Percentiles rank a stretch among this genome's conserved stretches.
Evolutionary conservation across 64 coral and sea anemone genomes (phyloP).

Genomic region (Montipora cactus): DNA sequence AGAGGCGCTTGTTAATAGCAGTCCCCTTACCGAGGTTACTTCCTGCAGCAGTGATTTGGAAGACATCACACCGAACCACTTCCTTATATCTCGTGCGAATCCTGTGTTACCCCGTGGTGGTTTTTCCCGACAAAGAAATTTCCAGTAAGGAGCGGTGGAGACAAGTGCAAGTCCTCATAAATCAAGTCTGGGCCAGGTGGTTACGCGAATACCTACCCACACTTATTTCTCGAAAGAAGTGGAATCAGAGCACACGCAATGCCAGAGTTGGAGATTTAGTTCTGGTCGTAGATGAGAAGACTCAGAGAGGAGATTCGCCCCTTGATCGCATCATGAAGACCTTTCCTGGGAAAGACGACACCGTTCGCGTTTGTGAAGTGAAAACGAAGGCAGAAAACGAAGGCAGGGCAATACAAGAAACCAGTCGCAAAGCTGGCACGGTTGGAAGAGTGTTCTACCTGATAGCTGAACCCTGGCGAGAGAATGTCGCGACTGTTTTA

Average conservation of each 20-base stretch:
- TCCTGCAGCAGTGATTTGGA: background rate
- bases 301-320: slow-evolving; percentile 35
- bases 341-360: slow-evolving; percentile 23
- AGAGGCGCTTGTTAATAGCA: slow-evolving; percentile 7
- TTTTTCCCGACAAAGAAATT: slow-evolving; percentile 25
- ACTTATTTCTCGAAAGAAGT: slow-evolving; percentile 1
- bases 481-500: background rate
- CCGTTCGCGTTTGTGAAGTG: background rate
- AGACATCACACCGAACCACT: slow-evolving; percentile 35
- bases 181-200: slow-evolving; percentile 19
- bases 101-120: background rate
- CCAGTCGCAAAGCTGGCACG: background rate
- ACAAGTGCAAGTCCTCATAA: slow-evolving; percentile 3
- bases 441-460: slow-evolving; percentile 37
- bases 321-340: no score
- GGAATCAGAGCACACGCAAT: background rate
- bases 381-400: slow-evolving; percentile 6
- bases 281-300: background rate
- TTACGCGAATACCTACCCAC: slow-evolving; percentile 21
- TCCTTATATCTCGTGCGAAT: slow-evolving; percentile 16
- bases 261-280: slow-evolving; percentile 11
- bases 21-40: slow-evolving; percentile 9
- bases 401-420: background rate
- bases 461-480: background rate
- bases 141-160: slow-evolving; percentile 18